phyloP scores from a whole-genome alignment of 2,888 invertebrate genomes.

The Habroteleia sp. region DNA sequence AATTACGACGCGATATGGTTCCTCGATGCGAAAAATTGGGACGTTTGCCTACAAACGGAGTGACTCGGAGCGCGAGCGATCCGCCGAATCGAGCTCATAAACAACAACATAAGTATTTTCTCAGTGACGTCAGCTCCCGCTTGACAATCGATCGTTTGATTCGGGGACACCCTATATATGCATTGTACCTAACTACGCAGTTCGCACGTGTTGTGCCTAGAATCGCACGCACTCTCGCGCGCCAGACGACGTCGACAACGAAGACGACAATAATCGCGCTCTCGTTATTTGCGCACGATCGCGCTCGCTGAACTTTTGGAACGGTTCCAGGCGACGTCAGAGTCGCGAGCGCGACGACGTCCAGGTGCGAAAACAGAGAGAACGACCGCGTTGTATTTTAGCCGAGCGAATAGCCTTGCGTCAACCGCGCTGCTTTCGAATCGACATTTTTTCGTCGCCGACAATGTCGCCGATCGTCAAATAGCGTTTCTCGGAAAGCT shows the following conservation, averaged over 20 bases:
- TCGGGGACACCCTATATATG: slow-evolving; percentile 46
- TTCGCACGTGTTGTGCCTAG: slow-evolving; percentile 56
- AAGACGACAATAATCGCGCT: slow-evolving; percentile 53
- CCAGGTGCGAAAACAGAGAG: slow-evolving; percentile 46
- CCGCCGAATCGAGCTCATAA: slow-evolving; percentile 26
- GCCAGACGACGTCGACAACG: slow-evolving; percentile 45
- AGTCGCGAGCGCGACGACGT: slow-evolving; percentile 36
- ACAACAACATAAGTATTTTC: slow-evolving; percentile 41
- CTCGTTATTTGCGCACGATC: slow-evolving; percentile 62
- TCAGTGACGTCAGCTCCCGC: slow-evolving; percentile 24
- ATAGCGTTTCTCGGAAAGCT: background rate
- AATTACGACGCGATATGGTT: slow-evolving; percentile 9
- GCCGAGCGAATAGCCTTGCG: slow-evolving; percentile 6
- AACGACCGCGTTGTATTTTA: slow-evolving; percentile 33
- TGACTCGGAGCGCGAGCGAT: slow-evolving; percentile 5
- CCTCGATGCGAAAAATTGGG: slow-evolving; percentile 44
- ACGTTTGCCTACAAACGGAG: slow-evolving; percentile 26
- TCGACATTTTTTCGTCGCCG: background rate
- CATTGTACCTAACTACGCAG: slow-evolving; percentile 41
- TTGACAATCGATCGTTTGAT: slow-evolving; percentile 43
- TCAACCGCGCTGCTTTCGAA: background rate
- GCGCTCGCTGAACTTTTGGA: slow-evolving; percentile 58
- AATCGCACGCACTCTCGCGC: slow-evolving; percentile 57
- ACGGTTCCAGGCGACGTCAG: slow-evolving; percentile 46
- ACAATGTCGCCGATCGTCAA: too few relatives aligned